Evolutionary conservation across 2,113 vertebrate genomes (phyloP).

Genomic region (Cygnus atratus): DNA sequence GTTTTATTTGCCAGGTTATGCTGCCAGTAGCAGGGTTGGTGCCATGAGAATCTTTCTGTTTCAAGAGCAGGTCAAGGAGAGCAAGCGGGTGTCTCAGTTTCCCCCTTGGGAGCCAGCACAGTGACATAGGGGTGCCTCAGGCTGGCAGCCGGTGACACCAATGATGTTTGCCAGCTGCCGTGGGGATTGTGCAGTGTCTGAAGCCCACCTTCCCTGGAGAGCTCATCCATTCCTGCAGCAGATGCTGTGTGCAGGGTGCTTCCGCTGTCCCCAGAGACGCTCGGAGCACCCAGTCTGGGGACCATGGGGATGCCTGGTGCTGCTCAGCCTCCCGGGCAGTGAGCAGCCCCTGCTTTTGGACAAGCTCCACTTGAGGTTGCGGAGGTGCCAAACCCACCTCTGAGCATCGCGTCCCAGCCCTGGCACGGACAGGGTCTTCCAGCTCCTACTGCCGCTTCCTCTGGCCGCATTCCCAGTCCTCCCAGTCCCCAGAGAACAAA

Average conservation of each 20-base stretch:
- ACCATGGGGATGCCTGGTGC: background rate
- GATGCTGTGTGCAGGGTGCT: too few relatives aligned
- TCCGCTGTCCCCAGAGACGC: too few relatives aligned
- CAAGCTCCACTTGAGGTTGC: background rate
- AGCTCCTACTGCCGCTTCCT: background rate
- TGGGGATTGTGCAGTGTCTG: too few relatives aligned
- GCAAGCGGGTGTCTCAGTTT: background rate
- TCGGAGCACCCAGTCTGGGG: background rate
- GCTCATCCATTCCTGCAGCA: too few relatives aligned
- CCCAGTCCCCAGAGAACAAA: background rate
- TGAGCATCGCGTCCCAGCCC: background rate
- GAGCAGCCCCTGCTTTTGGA: background rate
- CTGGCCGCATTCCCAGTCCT: background rate
- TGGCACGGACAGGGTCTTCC: background rate
- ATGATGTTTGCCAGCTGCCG: background rate
- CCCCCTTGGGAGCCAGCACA: background rate
- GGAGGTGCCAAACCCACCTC: background rate
- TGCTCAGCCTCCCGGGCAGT: background rate
- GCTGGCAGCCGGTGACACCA: background rate
- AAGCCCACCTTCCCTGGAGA: too few relatives aligned
- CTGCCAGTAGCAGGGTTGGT: background rate
- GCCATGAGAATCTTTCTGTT: accelerated
- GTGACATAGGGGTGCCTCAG: background rate
- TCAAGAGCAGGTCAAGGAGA: background rate
- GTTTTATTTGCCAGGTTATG: background rate